Evolutionary conservation across 2,113 vertebrate species (phyloP), one percentile per base, ranked within the genome.

Genomic region (Ariopsis seemanni): DNA sequence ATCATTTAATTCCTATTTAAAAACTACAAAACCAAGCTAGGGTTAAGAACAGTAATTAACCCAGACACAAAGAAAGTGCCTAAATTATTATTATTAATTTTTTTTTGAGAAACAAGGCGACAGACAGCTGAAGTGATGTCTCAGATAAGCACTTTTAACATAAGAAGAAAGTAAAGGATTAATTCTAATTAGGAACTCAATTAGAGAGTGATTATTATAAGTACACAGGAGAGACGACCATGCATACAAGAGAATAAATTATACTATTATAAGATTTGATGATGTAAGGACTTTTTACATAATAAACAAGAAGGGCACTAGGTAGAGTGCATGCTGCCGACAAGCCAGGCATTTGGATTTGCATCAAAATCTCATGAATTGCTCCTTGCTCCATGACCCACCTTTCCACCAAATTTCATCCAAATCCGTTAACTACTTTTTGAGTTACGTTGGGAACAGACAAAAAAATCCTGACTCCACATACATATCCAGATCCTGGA

Each of bases 141-240:
- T 30, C 52, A 89, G 92, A 94, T 94, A 83, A 69, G 90, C 60
- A 71, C 82, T 90, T 84, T 91, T 75, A 60, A 74, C 57, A 55
- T 57, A 52, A 53, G 91, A 91, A 60, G 62, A 27, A 63, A 89
- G 58, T 52, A 85, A 90, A 79, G 83, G 90, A 86, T 88, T 77
- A 77, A 52, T 77, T 52, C 4, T 25, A 52, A 52, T 77, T 65
- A 85, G 78, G 91, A 92, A 93, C 84, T 90, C 84, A 87, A 89
- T 92, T 93, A 90, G 90, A 86, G 67, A 58, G 80, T 69, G 15
- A 5, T 30, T 69, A 69, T 69, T 69, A 82, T 15, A 52, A 62
- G 1, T 53, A 60, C 30, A 75, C 30, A 50, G 77, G 27, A 6
- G n/a, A 82, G 62, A 63, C 25, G 11, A n/a, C 0, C 63, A n/a